phyloP scores from a whole-genome alignment of 2,113 vertebrate genomes.

The Aldabrachelys gigantea region DNA sequence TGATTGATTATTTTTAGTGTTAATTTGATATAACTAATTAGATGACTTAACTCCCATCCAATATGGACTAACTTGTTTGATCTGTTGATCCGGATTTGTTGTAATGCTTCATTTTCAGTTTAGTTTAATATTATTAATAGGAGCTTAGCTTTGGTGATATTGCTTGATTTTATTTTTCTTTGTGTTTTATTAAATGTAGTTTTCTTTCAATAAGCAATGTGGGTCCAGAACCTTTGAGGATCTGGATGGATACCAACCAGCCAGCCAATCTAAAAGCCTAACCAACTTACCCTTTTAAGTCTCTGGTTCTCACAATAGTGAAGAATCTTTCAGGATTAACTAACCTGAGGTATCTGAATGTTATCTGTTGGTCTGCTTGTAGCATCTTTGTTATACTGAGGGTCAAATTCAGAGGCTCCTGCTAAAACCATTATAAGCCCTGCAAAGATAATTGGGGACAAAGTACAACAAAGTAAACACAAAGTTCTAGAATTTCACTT shows the following conservation, averaged over 20 bases:
- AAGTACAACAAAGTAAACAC: neutral
- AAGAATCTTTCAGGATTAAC: neutral
- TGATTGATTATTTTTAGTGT: neutral
- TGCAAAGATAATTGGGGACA: slow-evolving; percentile 69
- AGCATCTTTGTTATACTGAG: slow-evolving; percentile 97
- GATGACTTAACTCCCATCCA: neutral
- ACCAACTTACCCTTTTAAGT: neutral
- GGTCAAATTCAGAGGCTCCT: slow-evolving; percentile 97
- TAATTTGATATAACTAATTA: neutral
- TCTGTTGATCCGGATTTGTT: neutral
- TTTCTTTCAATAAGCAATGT: neutral
- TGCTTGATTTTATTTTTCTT: neutral
- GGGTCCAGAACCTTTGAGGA: neutral
- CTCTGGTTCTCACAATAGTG: neutral
- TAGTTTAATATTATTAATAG: neutral
- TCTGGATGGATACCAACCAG: neutral
- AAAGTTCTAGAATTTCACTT: neutral
- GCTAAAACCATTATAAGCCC: slow-evolving; percentile 96
- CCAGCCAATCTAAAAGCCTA: neutral
- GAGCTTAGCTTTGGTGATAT: neutral
- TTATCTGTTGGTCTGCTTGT: slow-evolving; percentile 97
- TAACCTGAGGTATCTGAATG: slow-evolving; percentile 95
- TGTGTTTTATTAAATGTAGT: neutral
- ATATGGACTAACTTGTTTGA: neutral
- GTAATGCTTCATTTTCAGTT: neutral